These are phyloP conservation scores for Parnassius smintheus DNA, from an alignment of 2,888 invertebrate genomes.

Conservation along the genomic window DNA sequence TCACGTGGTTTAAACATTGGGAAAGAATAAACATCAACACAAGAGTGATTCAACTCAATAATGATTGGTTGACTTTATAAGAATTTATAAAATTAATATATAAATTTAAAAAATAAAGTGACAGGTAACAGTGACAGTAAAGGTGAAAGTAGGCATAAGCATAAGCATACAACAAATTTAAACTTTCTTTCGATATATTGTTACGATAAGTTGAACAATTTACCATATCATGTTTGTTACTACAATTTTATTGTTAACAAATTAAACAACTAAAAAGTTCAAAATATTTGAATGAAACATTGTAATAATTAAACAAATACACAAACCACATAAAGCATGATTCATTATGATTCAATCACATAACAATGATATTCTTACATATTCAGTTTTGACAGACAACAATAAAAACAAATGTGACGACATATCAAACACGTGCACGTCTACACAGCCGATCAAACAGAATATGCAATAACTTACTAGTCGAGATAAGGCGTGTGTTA, in stretches of 20 bases:
- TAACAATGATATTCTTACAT: not conserved
- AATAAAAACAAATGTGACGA: constrained; percentile 24
- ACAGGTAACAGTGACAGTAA: not conserved
- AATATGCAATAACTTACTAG: constrained; percentile 30
- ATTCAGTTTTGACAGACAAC: constrained; percentile 4
- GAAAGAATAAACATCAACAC: no score
- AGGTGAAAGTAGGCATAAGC: not conserved
- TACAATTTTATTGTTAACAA: no score
- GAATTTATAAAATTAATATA: no score
- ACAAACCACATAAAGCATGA: not conserved
- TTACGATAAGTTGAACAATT: no score
- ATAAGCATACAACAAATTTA: not conserved
- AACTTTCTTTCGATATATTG: not conserved
- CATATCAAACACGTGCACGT: constrained; percentile 24
- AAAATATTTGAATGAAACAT: not conserved
- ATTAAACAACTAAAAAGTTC: not conserved
- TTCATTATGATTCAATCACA: not conserved
- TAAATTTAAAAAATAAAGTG: not conserved
- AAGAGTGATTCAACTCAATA: no score
- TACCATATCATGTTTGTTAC: not conserved
- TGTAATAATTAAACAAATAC: not conserved
- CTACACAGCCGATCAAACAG: constrained; percentile 27
- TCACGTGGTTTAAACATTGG: no score
- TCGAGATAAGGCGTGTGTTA: constrained; percentile 42
- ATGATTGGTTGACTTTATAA: no score